These are phyloP conservation scores for Odontothrips loti DNA, from an alignment of 2,888 invertebrate genomes.

Conservation along the genomic window DNA sequence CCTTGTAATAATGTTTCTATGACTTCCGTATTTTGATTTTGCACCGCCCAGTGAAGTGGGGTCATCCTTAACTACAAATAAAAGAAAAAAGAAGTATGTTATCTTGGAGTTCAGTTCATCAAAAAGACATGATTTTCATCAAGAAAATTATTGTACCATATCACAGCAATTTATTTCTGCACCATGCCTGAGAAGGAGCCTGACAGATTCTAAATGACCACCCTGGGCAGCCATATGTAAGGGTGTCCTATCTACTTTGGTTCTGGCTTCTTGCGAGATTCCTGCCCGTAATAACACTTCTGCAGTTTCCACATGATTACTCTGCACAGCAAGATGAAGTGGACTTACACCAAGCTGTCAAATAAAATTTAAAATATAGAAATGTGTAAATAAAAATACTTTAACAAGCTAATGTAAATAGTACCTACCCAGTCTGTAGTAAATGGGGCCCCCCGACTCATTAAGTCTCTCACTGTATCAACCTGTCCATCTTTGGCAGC, in stretches of 20 bases:
- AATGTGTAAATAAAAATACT: slow-evolving; percentile 27
- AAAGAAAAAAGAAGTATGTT: slow-evolving; percentile 27
- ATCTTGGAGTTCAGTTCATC: neutral
- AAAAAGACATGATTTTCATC: neutral
- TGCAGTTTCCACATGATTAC: slow-evolving; percentile 73
- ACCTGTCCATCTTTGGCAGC: slow-evolving; percentile 76
- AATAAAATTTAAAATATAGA: slow-evolving; percentile 30
- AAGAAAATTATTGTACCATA: slow-evolving; percentile 56
- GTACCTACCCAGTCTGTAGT: slow-evolving; percentile 81
- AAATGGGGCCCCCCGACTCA: slow-evolving; percentile 85
- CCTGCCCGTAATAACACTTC: slow-evolving; percentile 79
- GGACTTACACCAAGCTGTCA: slow-evolving; percentile 81
- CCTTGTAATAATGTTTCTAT: slow-evolving; percentile 65
- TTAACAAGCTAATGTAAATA: neutral
- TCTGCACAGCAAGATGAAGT: slow-evolving; percentile 78
- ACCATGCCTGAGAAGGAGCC: slow-evolving; percentile 62
- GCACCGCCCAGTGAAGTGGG: slow-evolving; percentile 90
- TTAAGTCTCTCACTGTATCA: slow-evolving; percentile 67
- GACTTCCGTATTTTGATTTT: slow-evolving; percentile 67
- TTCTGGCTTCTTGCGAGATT: slow-evolving; percentile 80
- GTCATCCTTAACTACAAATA: slow-evolving; percentile 73
- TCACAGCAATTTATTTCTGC: slow-evolving; percentile 71
- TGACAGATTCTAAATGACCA: slow-evolving; percentile 72
- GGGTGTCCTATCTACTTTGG: slow-evolving; percentile 89
- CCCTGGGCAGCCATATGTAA: slow-evolving; percentile 83